Evolutionary conservation across 2,888 invertebrate species (phyloP), one percentile per base, ranked within the genome.

Genomic region (Tupiocoris notatus): DNA sequence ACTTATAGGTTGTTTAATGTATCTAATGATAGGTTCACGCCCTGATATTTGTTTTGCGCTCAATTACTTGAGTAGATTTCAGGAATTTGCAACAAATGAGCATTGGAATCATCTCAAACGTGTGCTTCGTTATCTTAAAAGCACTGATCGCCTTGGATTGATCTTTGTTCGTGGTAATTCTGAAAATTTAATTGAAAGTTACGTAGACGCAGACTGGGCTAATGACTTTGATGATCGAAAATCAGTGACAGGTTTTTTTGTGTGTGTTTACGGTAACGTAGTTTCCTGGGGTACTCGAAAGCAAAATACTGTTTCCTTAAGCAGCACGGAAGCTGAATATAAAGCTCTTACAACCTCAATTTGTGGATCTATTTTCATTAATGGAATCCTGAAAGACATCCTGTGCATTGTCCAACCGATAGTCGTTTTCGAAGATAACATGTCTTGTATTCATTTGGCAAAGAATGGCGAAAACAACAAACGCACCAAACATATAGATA

Each of bases 271-370:
- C 1, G 3, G 12, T 6, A 24, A 24, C 22, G 2, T 24, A 1
- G 12, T 64, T 64, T 21, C 64, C 1, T 64, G 64, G 64, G 12
- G 23, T 1, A 1, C 23, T 16, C 18, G 22, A 22, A 64, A 64
- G 17, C 64, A 64, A 21, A 2, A 64, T 2, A 22, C 20, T 22
- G 64, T 64, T 3, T 2, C 64, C 1, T 12, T 64, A 1, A 22
- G 22, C 22, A 23, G 23, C 16, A 64, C 64, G 2, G 64, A 64
- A 24, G 56, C 70, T 7, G 70, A 70, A n/a, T 70, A 70, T 70
- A 17, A 20, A 9, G n/a, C n/a, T 58, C 22, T 64, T 2, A 64
- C 22, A n/a, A n/a, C n/a, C n/a, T n/a, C n/a, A n/a, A n/a, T n/a
- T n/a, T n/a, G n/a, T n/a, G n/a, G n/a, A n/a, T n/a, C n/a, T n/a